Base-by-base conservation (phyloP, 2,888 invertebrate genomes). In the Hemicrepidius hirtus region DNA sequence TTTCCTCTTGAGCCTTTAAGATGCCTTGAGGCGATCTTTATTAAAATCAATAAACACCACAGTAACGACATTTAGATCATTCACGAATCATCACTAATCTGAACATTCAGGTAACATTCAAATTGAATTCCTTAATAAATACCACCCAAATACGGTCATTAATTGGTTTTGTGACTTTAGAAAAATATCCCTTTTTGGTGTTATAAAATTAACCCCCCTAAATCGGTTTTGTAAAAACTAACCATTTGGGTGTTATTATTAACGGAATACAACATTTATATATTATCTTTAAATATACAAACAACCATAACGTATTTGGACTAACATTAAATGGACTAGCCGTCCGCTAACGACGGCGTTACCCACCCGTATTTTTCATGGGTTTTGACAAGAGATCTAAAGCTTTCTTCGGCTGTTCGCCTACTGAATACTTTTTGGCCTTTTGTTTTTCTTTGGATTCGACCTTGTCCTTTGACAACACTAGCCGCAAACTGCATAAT, bases 351-450 rank as follows among this genome's bases (percentile, higher is more conserved):
- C 13, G 95, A 92, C 24, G 95, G 95, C 24, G 96, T 96, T 59
- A 96, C 95, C 96, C 96, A 96, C 65, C 96, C 96, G 84, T 95
- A 96, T 84, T 96, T 96, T 84, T 96, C 95, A 84, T 96, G 96
- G 7, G 95, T 96, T 86, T 95, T 95, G 71, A 96, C 95, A 77
- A 96, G 89, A 69, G 94, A 95, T 79, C 95, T 90, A 87, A 96
- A 96, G 28, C 96, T 94, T 82, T 95, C 95, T 85, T 96, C 96
- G n/a, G 96, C 96, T 64, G 94, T 92, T 76, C 94, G 90, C 76
- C 90, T 89, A 79, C 90, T 94, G 85, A 95, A 95, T 84, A 94
- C 94, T 83, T 95, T 93, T 82, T 92, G 91, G 78, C 91, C 92
- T 83, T 95, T 93, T 77, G 92, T 89, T 84, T 94, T 94, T 78